These are phyloP conservation scores for Microchirus variegatus DNA, from an alignment of 2,797 vertebrate genomes.

Conservation along the genomic window DNA sequence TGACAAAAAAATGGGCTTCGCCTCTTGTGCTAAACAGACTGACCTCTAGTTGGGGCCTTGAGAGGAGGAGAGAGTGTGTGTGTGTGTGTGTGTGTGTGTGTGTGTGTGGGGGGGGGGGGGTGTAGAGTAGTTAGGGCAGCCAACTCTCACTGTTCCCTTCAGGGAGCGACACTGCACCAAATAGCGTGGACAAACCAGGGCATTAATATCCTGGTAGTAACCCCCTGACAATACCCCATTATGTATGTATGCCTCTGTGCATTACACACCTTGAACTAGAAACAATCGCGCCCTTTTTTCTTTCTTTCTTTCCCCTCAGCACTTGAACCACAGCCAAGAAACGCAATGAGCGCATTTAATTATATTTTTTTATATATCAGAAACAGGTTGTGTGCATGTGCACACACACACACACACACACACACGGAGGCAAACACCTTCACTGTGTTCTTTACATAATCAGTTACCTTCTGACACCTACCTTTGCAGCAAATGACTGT, in stretches of 20 bases:
- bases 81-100: too few species aligned
- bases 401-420: not conserved
- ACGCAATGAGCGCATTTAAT: slow-evolving; percentile 65
- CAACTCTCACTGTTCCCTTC: slow-evolving; percentile 77
- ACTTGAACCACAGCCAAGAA: slow-evolving; percentile 78
- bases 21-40: slow-evolving; percentile 78
- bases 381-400: slow-evolving; percentile 38
- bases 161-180: slow-evolving; percentile 80
- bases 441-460: slow-evolving; percentile 75
- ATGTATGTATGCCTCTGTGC: slow-evolving; percentile 81
- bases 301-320: slow-evolving; percentile 76
- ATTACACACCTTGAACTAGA: slow-evolving; percentile 83
- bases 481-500: slow-evolving; percentile 78
- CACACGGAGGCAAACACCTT: slow-evolving; percentile 18
- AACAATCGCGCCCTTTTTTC: slow-evolving; percentile 78
- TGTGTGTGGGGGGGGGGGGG: slow-evolving; percentile 45
- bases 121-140: slow-evolving; percentile 76
- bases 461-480: slow-evolving; percentile 81
- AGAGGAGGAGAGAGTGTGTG: slow-evolving; percentile 42
- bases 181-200: slow-evolving; percentile 75
- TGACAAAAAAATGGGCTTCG: slow-evolving; percentile 65
- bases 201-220: slow-evolving; percentile 83
- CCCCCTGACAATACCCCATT: slow-evolving; percentile 83
- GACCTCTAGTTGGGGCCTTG: slow-evolving; percentile 79
- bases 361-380: slow-evolving; percentile 66